phyloP scores from a whole-genome alignment of 1,140 invertebrate species.

The Neuroterus valhalla region DNA sequence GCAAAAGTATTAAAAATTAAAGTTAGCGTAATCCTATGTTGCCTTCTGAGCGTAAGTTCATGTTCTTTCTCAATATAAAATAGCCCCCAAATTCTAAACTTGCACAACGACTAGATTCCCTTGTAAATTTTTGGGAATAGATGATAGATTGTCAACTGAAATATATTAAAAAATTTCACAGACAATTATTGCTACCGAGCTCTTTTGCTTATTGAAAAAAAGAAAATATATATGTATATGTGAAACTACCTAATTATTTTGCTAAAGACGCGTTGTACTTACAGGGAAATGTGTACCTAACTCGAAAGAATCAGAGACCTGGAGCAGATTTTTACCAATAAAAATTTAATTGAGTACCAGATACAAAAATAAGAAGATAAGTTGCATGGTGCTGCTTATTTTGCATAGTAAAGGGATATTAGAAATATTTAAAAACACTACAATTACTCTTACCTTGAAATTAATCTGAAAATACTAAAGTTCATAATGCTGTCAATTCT shows the following conservation, averaged over 20 bases:
- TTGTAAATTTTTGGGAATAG: slow-evolving; percentile 4
- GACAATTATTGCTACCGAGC: neutral
- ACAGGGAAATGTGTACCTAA: slow-evolving; percentile 2
- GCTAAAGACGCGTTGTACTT: slow-evolving; percentile 12
- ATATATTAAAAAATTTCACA: neutral
- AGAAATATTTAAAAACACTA: neutral
- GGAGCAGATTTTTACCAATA: neutral
- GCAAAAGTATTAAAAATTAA: too few species aligned
- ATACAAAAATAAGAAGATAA: neutral
- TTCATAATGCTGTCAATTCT: neutral
- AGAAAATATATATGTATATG: neutral
- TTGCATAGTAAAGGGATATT: slow-evolving; percentile 19
- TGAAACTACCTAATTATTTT: neutral
- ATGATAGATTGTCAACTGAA: neutral
- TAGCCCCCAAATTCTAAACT: neutral
- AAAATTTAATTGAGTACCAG: neutral
- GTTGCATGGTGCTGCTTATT: slow-evolving; percentile 21
- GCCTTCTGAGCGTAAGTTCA: neutral
- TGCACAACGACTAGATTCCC: slow-evolving; percentile 22
- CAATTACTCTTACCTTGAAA: neutral
- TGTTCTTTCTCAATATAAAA: neutral
- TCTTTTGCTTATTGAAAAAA: neutral
- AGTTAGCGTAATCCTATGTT: neutral
- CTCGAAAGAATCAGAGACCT: slow-evolving; percentile 1
- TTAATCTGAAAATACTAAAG: neutral